Evolutionary conservation across 1,140 invertebrate species (phyloP).

Genomic region (Eumaeus atala): DNA sequence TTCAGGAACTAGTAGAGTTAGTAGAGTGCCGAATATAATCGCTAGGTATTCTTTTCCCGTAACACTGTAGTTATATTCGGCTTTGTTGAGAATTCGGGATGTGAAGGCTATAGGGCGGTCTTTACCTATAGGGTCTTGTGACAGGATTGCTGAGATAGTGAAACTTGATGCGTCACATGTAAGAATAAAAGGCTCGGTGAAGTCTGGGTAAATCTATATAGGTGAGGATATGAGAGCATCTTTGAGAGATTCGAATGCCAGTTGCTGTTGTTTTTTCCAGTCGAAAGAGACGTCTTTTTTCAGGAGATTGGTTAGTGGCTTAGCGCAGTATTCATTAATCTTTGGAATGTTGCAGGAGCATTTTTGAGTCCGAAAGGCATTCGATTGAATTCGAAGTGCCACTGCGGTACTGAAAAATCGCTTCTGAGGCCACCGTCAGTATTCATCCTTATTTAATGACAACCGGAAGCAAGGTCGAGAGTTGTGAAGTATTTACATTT

Average conservation of each 20-base stretch:
- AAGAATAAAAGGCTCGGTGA: slow-evolving; percentile 36
- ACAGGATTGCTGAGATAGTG: slow-evolving; percentile 52
- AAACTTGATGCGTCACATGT: too few relatives aligned
- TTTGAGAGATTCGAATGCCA: too few relatives aligned
- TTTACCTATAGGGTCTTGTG: slow-evolving; percentile 33
- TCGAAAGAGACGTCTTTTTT: slow-evolving; percentile 25
- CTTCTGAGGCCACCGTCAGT: slow-evolving; percentile 24
- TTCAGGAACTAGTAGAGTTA: too few relatives aligned
- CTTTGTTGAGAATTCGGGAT: slow-evolving; percentile 21
- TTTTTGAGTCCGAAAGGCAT: too few relatives aligned
- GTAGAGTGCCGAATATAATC: slow-evolving; percentile 51
- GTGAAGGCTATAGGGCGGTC: slow-evolving; percentile 40
- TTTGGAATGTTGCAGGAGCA: slow-evolving; percentile 53
- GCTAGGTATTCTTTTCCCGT: slow-evolving; percentile 32
- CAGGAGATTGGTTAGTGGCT: slow-evolving; percentile 30
- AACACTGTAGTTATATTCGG: slow-evolving; percentile 26
- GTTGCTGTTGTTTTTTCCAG: slow-evolving; percentile 18
- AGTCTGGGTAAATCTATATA: slow-evolving; percentile 36
- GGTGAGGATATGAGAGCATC: too few relatives aligned
- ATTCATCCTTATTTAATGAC: slow-evolving; percentile 13
- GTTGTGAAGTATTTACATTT: slow-evolving; percentile 15
- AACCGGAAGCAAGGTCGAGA: slow-evolving; percentile 12
- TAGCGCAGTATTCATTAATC: slow-evolving; percentile 46
- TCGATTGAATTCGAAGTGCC: slow-evolving; percentile 52
- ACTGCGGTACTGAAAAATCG: slow-evolving; percentile 36